Conservation (phyloP, 2,113 vertebrate species). For the Actenoides lindsayi region DNA sequence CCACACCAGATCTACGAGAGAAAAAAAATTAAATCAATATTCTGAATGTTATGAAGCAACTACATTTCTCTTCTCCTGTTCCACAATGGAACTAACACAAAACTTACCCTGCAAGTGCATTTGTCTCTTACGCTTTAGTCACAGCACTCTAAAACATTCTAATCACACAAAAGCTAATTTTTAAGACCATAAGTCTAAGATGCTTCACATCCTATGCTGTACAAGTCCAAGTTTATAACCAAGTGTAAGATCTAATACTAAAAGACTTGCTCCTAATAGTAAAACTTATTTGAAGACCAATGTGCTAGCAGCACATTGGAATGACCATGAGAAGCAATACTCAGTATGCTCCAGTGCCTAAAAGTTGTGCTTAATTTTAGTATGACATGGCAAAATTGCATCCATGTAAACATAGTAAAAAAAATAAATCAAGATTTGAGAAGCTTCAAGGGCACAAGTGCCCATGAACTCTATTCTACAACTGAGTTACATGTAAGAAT, state of each 20-base stretch:
- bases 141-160: background rate
- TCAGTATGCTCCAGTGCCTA: background rate
- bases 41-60: background rate
- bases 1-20: slow-evolving; percentile 89
- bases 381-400: background rate
- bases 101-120: background rate
- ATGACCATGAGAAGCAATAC: background rate
- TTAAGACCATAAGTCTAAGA: background rate
- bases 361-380: background rate
- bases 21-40: background rate
- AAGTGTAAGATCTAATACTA: background rate
- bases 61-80: background rate
- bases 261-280: background rate
- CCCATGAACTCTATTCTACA: background rate
- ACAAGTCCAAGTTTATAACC: background rate
- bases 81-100: background rate
- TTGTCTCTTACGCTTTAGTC: background rate
- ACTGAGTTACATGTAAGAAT: background rate
- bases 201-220: background rate
- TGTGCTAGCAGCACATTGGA: background rate
- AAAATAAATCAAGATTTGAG: background rate
- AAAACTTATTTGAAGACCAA: background rate
- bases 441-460: background rate
- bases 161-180: background rate
- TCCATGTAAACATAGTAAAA: background rate